phyloP scores from a whole-genome alignment of 2,888 invertebrate genomes.

The Ecdyonurus torrentis region DNA sequence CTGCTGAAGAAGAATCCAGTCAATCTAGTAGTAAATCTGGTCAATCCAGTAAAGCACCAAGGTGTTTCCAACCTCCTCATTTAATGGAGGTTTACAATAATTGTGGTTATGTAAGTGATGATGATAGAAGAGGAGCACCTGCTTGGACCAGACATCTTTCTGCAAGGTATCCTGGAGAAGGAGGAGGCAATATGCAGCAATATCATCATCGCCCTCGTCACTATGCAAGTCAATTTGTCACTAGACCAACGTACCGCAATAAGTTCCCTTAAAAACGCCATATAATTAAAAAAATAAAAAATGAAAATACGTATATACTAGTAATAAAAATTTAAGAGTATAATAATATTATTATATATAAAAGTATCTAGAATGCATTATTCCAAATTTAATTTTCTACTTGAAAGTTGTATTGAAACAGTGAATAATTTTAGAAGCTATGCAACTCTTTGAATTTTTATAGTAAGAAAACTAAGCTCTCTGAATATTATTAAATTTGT shows the following conservation, averaged over 20 bases:
- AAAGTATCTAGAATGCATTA: too few relatives aligned
- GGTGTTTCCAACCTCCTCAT: conserved; percentile 33
- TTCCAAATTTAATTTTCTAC: too few relatives aligned
- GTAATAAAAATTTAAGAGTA: too few relatives aligned
- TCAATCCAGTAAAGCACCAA: conserved; percentile 18
- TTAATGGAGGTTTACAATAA: conserved; percentile 42
- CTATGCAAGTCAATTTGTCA: neutral
- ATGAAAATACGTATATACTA: too few relatives aligned
- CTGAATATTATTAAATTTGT: too few relatives aligned
- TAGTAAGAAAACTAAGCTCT: too few relatives aligned
- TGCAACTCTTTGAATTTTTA: too few relatives aligned
- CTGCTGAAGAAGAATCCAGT: conserved; percentile 62
- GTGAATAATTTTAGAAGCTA: too few relatives aligned
- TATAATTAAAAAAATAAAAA: too few relatives aligned
- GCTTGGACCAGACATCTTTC: neutral
- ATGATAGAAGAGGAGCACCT: conserved; percentile 23
- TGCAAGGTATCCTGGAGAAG: neutral
- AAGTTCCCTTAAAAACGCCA: neutral
- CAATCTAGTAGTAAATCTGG: conserved; percentile 60
- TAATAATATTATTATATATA: too few relatives aligned
- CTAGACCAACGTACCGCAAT: neutral
- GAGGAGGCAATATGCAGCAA: neutral
- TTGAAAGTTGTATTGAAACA: too few relatives aligned
- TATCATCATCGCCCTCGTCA: neutral
- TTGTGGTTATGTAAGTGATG: conserved; percentile 36